Conservation (phyloP, 2,888 invertebrate species). For the Platycnemis pennipes region DNA sequence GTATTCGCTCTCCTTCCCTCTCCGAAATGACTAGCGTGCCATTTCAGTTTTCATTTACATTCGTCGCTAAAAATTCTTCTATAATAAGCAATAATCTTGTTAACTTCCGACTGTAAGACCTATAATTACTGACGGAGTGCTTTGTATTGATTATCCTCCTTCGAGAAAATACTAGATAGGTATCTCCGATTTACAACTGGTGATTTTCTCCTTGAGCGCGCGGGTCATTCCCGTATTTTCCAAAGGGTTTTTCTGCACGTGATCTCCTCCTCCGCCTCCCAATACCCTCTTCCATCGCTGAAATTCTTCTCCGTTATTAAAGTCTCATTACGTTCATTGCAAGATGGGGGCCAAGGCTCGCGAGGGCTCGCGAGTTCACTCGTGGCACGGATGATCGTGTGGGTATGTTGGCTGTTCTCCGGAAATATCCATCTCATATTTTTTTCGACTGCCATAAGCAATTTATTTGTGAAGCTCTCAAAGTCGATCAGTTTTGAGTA, state of each 20-base stretch:
- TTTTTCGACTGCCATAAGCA: neutral
- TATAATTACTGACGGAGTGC: neutral
- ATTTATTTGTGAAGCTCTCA: no score
- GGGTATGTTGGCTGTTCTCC: neutral
- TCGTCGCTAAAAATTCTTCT: no score
- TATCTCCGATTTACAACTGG: neutral
- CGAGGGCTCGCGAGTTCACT: neutral
- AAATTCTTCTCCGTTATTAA: constrained; percentile 35
- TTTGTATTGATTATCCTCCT: neutral
- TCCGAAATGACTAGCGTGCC: no score
- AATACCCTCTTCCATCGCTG: neutral
- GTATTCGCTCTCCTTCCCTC: no score
- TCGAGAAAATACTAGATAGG: neutral
- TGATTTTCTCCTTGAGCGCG: neutral
- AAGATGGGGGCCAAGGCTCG: constrained; percentile 37
- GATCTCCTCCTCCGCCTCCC: neutral
- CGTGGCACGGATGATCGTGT: neutral
- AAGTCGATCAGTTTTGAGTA: no score
- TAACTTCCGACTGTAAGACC: neutral
- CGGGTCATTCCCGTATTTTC: neutral
- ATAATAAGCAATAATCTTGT: neutral
- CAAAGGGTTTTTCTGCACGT: neutral
- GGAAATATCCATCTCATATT: neutral
- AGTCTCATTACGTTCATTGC: constrained; percentile 12
- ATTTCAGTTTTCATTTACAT: no score